Evolutionary conservation across 2,113 vertebrate species (phyloP).

Genomic region (Deroptyus accipitrinus): DNA sequence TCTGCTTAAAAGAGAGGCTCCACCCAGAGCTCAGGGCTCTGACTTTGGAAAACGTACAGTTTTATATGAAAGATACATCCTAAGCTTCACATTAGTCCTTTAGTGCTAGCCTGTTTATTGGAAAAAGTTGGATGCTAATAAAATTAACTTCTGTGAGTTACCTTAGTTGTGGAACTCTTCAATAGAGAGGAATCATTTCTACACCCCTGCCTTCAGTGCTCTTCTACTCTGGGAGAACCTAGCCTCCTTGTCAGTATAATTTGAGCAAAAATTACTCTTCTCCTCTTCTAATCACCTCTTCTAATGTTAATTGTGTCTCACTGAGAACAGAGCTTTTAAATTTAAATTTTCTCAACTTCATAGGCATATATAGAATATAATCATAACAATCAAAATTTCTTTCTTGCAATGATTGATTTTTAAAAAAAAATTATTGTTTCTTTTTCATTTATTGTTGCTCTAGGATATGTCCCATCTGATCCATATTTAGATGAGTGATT

Average conservation of each 20-base stretch:
- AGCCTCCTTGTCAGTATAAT: neutral
- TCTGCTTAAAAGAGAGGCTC: neutral
- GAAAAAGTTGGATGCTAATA: neutral
- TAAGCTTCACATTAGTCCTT: neutral
- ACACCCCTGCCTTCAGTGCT: neutral
- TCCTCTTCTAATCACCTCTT: slow-evolving; percentile 3
- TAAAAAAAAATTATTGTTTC: neutral
- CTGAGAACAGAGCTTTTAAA: neutral
- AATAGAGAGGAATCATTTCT: slow-evolving; percentile 3
- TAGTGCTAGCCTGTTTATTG: neutral
- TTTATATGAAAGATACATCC: neutral
- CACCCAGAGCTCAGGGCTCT: neutral
- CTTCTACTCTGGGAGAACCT: neutral
- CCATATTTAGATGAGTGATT: slow-evolving; percentile 4
- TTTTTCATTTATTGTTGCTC: neutral
- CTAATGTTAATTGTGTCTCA: neutral
- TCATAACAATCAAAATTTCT: neutral
- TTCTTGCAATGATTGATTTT: neutral
- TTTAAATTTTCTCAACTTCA: neutral
- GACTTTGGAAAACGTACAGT: neutral
- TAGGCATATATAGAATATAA: neutral
- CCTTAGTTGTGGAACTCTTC: neutral
- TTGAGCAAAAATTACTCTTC: neutral
- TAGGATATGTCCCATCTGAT: neutral
- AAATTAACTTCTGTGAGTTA: neutral